A percentile compares a stretch with the other conserved stretches of the same genome.
Evolutionary conservation across 2,888 invertebrate species (phyloP).

Genomic region (Cheilosia urbana): DNA sequence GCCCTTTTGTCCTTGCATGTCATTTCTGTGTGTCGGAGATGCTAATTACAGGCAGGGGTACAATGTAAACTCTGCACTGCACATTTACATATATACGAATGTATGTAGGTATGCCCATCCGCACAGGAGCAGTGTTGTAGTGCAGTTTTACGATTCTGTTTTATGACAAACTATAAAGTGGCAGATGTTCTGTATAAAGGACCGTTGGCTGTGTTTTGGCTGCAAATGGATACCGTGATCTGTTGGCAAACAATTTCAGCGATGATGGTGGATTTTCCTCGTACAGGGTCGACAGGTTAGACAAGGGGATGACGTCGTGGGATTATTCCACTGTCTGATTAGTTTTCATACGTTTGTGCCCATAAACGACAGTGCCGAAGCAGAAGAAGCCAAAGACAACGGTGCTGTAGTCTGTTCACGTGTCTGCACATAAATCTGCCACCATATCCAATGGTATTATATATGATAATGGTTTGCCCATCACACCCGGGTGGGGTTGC

Average conservation of each 20-base stretch:
- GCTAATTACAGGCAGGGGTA: slow-evolving; percentile 68
- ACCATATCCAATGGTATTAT: slow-evolving; percentile 63
- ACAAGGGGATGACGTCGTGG: slow-evolving; percentile 69
- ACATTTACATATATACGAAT: slow-evolving; percentile 56
- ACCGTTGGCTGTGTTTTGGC: not conserved
- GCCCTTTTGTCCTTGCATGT: slow-evolving; percentile 70
- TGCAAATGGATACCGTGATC: slow-evolving; percentile 65
- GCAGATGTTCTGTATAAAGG: slow-evolving; percentile 47
- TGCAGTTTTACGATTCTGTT: slow-evolving; percentile 74
- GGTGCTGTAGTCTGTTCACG: slow-evolving; percentile 61
- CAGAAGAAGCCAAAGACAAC: not conserved
- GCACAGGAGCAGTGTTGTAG: slow-evolving; percentile 40
- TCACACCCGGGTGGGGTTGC: slow-evolving; percentile 39
- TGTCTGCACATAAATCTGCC: slow-evolving; percentile 71
- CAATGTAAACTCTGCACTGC: slow-evolving; percentile 66
- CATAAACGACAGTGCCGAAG: slow-evolving; percentile 52
- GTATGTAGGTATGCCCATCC: slow-evolving; percentile 29
- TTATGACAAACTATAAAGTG: slow-evolving; percentile 75
- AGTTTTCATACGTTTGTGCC: slow-evolving; percentile 71
- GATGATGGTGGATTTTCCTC: slow-evolving; percentile 37
- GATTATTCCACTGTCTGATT: slow-evolving; percentile 74
- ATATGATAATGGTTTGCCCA: slow-evolving; percentile 69
- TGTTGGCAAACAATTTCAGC: slow-evolving; percentile 52
- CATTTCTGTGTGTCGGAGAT: slow-evolving; percentile 27
- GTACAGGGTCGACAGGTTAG: slow-evolving; percentile 64